These are phyloP conservation scores for Pristiophorus japonicus DNA, from an alignment of 2,113 vertebrate species.

Conservation along the genomic window DNA sequence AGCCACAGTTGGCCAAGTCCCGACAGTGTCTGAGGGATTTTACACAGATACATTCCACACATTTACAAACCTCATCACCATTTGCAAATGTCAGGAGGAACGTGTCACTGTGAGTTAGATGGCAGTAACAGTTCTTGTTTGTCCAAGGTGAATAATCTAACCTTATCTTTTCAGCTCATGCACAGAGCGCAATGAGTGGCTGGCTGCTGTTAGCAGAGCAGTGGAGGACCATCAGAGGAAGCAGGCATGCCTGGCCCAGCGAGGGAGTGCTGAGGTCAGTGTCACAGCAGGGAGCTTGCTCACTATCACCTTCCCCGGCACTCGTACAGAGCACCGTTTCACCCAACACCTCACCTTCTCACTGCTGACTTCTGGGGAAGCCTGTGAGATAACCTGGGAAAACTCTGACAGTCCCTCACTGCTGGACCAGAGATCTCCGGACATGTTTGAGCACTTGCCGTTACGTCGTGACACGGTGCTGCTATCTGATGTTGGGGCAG, in stretches of 20 bases:
- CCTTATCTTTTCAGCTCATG: constrained; percentile 63
- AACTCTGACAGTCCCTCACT: not conserved
- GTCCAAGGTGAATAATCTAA: not conserved
- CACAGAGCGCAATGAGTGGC: constrained; percentile 89
- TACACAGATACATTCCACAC: not conserved
- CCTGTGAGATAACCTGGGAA: not conserved
- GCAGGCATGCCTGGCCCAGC: constrained; percentile 46
- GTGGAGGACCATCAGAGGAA: constrained; percentile 71
- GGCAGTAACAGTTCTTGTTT: not conserved
- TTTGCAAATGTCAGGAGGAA: not conserved
- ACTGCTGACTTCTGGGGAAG: too few species aligned
- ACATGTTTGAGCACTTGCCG: not conserved
- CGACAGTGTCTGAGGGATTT: too few species aligned
- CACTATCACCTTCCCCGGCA: not conserved
- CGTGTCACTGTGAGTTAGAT: not conserved
- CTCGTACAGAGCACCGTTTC: not conserved
- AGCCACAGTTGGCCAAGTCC: not conserved
- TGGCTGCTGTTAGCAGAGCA: constrained; percentile 71
- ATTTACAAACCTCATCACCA: not conserved
- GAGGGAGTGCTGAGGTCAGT: constrained; percentile 6
- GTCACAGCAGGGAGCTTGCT: not conserved
- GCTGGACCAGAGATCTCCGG: not conserved
- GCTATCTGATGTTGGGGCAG: not conserved
- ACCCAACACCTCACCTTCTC: too few species aligned
- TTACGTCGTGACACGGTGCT: not conserved